A percentile compares a stretch with the other conserved stretches of the same genome.
phyloP scores from a whole-genome alignment of 2,797 vertebrate genomes.

The Xerus rutilus region DNA sequence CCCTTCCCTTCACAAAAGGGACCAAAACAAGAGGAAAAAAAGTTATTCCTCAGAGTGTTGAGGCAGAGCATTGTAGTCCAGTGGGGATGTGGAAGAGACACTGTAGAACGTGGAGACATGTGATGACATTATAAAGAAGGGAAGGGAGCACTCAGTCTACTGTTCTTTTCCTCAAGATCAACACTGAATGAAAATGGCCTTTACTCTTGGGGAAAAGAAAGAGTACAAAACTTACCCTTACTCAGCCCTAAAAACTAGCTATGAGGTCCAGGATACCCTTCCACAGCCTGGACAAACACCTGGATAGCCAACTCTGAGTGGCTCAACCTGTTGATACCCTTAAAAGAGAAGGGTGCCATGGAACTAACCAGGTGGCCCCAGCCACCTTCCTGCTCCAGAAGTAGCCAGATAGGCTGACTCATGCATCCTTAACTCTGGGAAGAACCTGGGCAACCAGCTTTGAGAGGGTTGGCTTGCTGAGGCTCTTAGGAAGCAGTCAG shows the following conservation, averaged over 20 bases:
- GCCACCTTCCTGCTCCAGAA: background rate
- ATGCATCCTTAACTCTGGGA: background rate
- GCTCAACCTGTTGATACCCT: no score
- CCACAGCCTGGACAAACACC: background rate
- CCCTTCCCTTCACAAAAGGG: background rate
- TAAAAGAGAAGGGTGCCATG: background rate
- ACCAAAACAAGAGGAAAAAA: background rate
- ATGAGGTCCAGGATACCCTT: background rate
- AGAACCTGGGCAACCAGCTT: background rate
- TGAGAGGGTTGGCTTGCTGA: background rate
- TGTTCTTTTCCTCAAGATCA: no score
- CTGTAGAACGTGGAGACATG: background rate
- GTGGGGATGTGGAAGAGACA: background rate
- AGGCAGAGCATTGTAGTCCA: background rate
- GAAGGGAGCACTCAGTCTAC: background rate
- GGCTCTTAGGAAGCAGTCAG: background rate
- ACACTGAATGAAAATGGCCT: background rate
- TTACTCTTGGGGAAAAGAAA: background rate
- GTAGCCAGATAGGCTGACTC: background rate
- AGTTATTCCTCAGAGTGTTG: background rate
- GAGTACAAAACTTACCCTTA: background rate
- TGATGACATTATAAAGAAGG: background rate
- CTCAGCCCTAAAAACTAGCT: background rate
- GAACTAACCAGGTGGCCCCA: background rate
- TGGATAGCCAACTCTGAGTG: background rate